Conservation (phyloP, 2,888 invertebrate species). For the Melanotus villosus region DNA sequence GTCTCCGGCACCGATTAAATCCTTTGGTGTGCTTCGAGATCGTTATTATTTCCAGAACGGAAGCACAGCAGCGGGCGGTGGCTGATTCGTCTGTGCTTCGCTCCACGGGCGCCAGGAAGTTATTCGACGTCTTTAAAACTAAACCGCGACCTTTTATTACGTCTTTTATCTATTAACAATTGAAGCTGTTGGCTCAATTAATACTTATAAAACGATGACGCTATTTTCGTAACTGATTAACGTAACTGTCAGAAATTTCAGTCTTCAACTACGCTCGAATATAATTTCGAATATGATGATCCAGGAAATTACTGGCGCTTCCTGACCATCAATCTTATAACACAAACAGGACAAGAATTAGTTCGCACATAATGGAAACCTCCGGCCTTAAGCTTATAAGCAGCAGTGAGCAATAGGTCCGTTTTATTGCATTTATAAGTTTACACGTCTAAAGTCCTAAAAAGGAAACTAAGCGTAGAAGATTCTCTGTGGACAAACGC, state of each 20-base stretch:
- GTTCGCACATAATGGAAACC: slow-evolving; percentile 21
- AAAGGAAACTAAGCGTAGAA: slow-evolving; percentile 24
- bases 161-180: not conserved
- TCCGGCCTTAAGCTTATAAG: not conserved
- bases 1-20: slow-evolving; percentile 9
- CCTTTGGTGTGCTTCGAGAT: slow-evolving; percentile 29
- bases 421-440: not conserved
- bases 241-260: not conserved
- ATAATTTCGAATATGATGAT: slow-evolving; percentile 21
- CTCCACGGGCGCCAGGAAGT: slow-evolving; percentile 37
- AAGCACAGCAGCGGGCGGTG: slow-evolving; percentile 38
- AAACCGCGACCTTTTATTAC: slow-evolving; percentile 19
- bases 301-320: slow-evolving; percentile 22
- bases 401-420: not conserved
- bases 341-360: slow-evolving; percentile 27
- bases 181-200: not conserved
- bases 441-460: not conserved
- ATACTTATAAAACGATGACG: not conserved
- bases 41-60: slow-evolving; percentile 41
- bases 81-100: slow-evolving; percentile 21
- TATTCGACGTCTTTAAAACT: slow-evolving; percentile 42
- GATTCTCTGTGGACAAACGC: slow-evolving; percentile 26
- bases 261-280: slow-evolving; percentile 11
- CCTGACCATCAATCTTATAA: slow-evolving; percentile 27
- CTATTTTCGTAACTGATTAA: not conserved